Evolutionary conservation across 1,140 invertebrate species (phyloP).

Genomic region (Ceratosolen fusciceps): DNA sequence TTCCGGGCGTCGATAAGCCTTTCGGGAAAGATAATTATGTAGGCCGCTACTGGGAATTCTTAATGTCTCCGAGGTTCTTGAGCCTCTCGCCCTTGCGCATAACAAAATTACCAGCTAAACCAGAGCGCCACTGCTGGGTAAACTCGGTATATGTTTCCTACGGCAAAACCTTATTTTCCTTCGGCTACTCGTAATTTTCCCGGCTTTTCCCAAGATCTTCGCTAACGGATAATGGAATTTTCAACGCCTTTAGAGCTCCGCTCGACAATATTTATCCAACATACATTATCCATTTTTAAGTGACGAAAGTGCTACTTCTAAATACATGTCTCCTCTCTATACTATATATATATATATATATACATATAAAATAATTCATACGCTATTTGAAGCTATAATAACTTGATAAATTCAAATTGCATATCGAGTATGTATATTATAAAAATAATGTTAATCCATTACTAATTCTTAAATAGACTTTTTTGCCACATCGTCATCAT

Average conservation of each 20-base stretch:
- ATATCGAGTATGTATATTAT: too few relatives aligned
- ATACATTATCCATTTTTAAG: not conserved
- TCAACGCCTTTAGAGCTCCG: not conserved
- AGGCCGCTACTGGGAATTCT: not conserved
- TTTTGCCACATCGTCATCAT: too few relatives aligned
- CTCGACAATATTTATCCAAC: not conserved
- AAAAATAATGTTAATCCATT: too few relatives aligned
- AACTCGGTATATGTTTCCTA: not conserved
- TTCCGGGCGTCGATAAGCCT: slow-evolving; percentile 9
- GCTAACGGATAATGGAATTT: slow-evolving; percentile 22
- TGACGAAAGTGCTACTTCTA: not conserved
- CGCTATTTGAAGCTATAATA: too few relatives aligned
- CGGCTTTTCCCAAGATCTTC: not conserved
- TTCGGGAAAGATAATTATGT: slow-evolving; percentile 16
- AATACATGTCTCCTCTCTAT: too few relatives aligned
- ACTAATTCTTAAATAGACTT: too few relatives aligned
- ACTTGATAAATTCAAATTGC: too few relatives aligned
- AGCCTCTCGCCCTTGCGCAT: not conserved
- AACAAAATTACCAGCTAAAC: slow-evolving; percentile 26
- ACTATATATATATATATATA: too few relatives aligned
- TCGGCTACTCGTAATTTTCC: not conserved
- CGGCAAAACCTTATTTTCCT: slow-evolving; percentile 11
- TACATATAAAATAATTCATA: too few relatives aligned
- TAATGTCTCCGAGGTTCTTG: not conserved
- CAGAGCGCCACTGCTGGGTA: not conserved